A percentile compares a stretch with the other conserved stretches of the same genome.
Conservation (phyloP, 2,113 vertebrate species). For the Malurus alboscapulatus region DNA sequence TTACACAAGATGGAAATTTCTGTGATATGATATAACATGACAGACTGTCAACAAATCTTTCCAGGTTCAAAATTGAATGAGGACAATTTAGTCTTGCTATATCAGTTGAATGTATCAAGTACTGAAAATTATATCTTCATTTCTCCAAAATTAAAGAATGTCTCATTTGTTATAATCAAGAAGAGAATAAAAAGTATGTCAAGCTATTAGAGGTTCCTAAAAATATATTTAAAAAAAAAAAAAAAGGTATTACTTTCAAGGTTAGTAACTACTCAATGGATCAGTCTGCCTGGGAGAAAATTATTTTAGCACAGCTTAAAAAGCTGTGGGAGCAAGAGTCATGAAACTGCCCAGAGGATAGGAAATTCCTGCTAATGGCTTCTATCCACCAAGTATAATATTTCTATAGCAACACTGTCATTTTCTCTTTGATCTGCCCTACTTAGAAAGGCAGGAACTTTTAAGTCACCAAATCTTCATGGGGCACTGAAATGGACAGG, state of each 20-base stretch:
- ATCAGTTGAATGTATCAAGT: not conserved
- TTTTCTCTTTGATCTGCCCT: conserved; percentile 4
- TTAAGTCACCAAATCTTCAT: not conserved
- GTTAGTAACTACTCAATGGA: not conserved
- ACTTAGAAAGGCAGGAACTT: not conserved
- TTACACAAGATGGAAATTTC: not conserved
- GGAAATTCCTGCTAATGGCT: not conserved
- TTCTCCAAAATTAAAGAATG: not conserved
- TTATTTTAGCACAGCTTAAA: conserved; percentile 3
- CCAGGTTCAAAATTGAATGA: not conserved
- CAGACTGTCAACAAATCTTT: not conserved
- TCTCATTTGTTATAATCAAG: not conserved
- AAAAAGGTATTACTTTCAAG: not conserved
- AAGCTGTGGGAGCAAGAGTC: not conserved
- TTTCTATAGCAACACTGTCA: not conserved
- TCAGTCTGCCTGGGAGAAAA: not conserved
- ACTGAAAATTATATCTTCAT: not conserved
- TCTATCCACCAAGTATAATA: not conserved
- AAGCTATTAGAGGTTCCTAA: not conserved
- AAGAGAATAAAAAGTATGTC: not conserved
- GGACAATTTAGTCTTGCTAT: not conserved
- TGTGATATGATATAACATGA: not conserved
- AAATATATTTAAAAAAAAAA: not conserved
- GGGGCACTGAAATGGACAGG: not conserved
- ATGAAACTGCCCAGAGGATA: not conserved